Conservation (phyloP, 2,113 vertebrate genomes). For the Poicephalus meyeri region DNA sequence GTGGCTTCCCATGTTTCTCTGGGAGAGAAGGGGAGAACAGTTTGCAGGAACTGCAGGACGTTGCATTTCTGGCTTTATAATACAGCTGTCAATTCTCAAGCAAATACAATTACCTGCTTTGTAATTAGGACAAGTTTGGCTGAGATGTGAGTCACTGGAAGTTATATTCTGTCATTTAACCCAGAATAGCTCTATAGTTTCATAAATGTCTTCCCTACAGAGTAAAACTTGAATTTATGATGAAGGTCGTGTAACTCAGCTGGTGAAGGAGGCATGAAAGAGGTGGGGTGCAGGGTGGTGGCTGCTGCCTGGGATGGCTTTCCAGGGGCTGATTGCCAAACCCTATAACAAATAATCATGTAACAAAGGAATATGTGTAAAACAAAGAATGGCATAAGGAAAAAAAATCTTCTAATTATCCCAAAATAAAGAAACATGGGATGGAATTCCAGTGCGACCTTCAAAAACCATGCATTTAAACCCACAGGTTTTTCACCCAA, state of each 20-base stretch:
- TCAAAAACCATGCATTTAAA: background rate
- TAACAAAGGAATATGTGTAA: background rate
- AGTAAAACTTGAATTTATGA: background rate
- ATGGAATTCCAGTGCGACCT: background rate
- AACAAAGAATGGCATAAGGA: background rate
- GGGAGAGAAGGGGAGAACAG: background rate
- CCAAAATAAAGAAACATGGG: background rate
- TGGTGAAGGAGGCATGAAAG: background rate
- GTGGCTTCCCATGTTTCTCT: background rate
- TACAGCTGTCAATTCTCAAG: background rate
- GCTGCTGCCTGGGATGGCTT: background rate
- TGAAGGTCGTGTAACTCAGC: background rate
- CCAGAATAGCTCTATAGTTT: slow-evolving; percentile 1
- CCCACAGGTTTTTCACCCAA: background rate
- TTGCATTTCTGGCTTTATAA: background rate
- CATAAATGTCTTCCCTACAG: background rate
- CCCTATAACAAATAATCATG: background rate
- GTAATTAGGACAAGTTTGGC: slow-evolving; percentile 23
- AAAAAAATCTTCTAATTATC: background rate
- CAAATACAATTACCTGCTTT: background rate
- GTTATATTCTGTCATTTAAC: background rate
- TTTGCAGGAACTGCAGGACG: background rate
- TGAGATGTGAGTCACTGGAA: slow-evolving; percentile 11
- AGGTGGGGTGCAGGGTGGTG: background rate
- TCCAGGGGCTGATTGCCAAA: background rate